A percentile compares a stretch with the other conserved stretches of the same genome.
Evolutionary conservation across 2,888 invertebrate species (phyloP).

Genomic region (Portevinia maculata): DNA sequence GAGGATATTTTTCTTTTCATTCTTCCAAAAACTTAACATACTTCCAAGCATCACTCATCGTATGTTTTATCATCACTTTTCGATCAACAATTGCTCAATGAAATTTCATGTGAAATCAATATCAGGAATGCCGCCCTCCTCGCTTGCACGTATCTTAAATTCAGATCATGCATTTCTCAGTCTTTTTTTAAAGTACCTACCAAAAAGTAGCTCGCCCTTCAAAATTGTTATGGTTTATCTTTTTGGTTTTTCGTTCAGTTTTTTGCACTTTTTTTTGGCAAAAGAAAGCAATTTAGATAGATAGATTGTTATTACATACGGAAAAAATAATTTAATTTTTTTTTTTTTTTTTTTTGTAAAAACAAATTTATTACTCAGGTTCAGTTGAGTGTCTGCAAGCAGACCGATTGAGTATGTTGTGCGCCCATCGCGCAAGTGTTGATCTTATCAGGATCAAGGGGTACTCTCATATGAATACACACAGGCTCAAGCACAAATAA

Average conservation of each 20-base stretch:
- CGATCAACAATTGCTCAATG: conserved; percentile 62
- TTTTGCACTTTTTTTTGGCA: conserved; percentile 48
- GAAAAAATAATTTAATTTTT: conserved; percentile 9
- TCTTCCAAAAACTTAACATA: conserved; percentile 20
- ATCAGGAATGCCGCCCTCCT: conserved; percentile 40
- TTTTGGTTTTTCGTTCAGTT: not conserved
- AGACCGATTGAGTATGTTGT: not conserved
- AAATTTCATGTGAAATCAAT: conserved; percentile 60
- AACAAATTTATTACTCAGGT: conserved; percentile 56
- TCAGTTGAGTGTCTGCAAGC: no score
- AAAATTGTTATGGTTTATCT: conserved; percentile 5
- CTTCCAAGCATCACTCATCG: conserved; percentile 20
- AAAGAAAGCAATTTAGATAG: conserved; percentile 74
- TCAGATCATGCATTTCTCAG: conserved; percentile 42
- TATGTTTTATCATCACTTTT: conserved; percentile 54
- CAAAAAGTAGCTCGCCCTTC: not conserved
- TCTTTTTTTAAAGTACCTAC: not conserved
- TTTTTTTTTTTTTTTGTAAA: conserved; percentile 2
- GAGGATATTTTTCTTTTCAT: conserved; percentile 16
- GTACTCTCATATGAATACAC: conserved; percentile 2
- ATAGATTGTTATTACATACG: conserved; percentile 68
- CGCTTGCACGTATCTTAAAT: conserved; percentile 48
- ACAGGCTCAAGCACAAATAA: conserved; percentile 55
- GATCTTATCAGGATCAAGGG: conserved; percentile 71
- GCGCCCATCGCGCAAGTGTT: conserved; percentile 56